Percentiles rank a stretch among this genome's conserved stretches.
Evolutionary conservation across 2,113 vertebrate species (phyloP).

Genomic region (human): DNA sequence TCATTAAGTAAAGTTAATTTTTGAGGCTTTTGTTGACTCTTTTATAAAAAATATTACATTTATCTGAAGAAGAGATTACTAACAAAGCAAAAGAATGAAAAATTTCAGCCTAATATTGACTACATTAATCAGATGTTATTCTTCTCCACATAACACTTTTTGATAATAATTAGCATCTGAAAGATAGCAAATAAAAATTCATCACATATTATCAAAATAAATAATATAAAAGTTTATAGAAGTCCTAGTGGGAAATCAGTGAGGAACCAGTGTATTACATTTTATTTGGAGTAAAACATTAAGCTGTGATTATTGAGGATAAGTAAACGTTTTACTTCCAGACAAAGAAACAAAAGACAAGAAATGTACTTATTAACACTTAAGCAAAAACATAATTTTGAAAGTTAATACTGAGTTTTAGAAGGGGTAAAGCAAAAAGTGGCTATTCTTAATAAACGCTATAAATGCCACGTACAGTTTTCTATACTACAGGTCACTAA

Average conservation of each 20-base stretch:
- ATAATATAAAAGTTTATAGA: slow-evolving; percentile 27
- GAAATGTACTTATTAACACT: neutral
- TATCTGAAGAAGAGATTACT: neutral
- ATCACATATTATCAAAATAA: neutral
- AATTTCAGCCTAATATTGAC: neutral
- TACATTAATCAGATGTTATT: neutral
- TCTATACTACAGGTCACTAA: neutral
- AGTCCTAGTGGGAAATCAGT: neutral
- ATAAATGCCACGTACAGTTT: neutral
- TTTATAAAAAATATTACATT: neutral
- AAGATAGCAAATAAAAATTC: neutral
- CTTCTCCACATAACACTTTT: neutral
- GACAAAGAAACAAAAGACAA: neutral
- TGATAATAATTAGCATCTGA: slow-evolving; percentile 24
- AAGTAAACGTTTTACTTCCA: neutral
- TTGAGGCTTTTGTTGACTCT: neutral
- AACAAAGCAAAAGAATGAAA: neutral
- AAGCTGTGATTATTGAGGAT: neutral
- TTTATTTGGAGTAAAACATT: slow-evolving; percentile 21
- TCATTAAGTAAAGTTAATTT: neutral
- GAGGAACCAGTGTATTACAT: neutral
- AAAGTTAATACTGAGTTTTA: slow-evolving; percentile 3
- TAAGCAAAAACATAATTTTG: neutral
- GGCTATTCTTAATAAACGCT: neutral
- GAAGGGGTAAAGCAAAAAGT: neutral